A percentile compares a stretch with the other conserved stretches of the same genome.
These are phyloP conservation scores for Bambusicola thoracicus DNA, from an alignment of 2,113 vertebrate genomes.

Conservation along the genomic window DNA sequence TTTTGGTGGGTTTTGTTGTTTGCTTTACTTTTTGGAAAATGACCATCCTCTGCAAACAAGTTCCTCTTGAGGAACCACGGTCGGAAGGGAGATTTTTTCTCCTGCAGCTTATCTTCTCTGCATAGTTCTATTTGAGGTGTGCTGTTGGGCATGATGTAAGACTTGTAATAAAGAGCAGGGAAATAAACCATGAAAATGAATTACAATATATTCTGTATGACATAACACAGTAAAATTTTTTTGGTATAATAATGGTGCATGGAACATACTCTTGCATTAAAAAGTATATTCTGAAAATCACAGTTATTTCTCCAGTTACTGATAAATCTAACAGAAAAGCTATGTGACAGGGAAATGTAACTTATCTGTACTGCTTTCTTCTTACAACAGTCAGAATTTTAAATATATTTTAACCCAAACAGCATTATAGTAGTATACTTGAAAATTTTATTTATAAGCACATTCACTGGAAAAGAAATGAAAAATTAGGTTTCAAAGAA, in stretches of 20 bases:
- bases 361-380: not conserved
- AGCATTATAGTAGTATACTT: not conserved
- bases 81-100: not conserved
- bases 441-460: not conserved
- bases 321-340: not conserved
- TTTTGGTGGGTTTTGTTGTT: not conserved
- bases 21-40: not conserved
- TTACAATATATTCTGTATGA: not conserved
- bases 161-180: too few species aligned
- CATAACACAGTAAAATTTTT: not conserved
- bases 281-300: not conserved
- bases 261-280: not conserved
- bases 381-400: not conserved
- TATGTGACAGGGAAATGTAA: not conserved
- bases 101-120: not conserved
- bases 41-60: not conserved
- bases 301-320: not conserved
- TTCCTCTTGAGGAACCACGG: not conserved
- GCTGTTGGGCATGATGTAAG: not conserved
- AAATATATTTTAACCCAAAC: not conserved
- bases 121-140: not conserved
- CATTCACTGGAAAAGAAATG: not conserved
- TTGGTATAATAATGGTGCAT: not conserved
- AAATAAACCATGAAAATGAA: not conserved
- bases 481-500: not conserved